These are phyloP conservation scores for Gobiocypris rarus DNA, from an alignment of 2,113 vertebrate genomes.

Conservation along the genomic window DNA sequence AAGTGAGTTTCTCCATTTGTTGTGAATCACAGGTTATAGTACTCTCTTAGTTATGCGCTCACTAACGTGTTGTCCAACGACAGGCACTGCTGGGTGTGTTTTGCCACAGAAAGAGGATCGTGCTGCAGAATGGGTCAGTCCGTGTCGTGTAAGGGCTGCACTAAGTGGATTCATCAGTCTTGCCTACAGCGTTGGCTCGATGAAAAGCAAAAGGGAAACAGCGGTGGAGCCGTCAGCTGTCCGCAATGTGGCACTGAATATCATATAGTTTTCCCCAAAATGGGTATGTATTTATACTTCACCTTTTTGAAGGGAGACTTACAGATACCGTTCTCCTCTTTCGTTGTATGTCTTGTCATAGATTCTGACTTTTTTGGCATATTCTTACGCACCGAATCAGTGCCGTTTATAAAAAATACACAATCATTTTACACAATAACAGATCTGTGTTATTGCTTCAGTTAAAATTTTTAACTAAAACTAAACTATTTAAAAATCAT, in stretches of 20 bases:
- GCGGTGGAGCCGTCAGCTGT: conserved; percentile 69
- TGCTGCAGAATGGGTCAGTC: conserved; percentile 78
- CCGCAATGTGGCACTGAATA: conserved; percentile 80
- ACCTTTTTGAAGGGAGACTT: not conserved
- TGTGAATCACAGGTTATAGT: not conserved
- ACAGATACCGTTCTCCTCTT: not conserved
- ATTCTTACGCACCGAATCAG: no score
- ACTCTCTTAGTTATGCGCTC: conserved; percentile 33
- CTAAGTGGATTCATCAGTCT: conserved; percentile 82
- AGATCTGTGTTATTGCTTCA: not conserved
- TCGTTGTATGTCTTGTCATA: not conserved
- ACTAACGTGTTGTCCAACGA: not conserved
- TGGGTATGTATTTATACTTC: conserved; percentile 61
- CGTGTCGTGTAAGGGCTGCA: conserved; percentile 81
- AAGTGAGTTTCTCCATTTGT: conserved; percentile 59
- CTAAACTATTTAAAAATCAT: not conserved
- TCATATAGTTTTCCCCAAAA: conserved; percentile 75
- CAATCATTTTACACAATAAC: not conserved
- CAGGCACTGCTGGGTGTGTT: conserved; percentile 83
- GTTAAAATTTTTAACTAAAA: no score
- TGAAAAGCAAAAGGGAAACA: conserved; percentile 79
- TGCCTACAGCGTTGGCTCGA: conserved; percentile 83
- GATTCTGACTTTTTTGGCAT: not conserved
- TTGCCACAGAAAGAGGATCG: conserved; percentile 76
- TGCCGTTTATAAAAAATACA: not conserved